Evolutionary conservation across 2,888 invertebrate species (phyloP), one percentile per base, ranked within the genome.

Genomic region (Drosophila niveifrons): DNA sequence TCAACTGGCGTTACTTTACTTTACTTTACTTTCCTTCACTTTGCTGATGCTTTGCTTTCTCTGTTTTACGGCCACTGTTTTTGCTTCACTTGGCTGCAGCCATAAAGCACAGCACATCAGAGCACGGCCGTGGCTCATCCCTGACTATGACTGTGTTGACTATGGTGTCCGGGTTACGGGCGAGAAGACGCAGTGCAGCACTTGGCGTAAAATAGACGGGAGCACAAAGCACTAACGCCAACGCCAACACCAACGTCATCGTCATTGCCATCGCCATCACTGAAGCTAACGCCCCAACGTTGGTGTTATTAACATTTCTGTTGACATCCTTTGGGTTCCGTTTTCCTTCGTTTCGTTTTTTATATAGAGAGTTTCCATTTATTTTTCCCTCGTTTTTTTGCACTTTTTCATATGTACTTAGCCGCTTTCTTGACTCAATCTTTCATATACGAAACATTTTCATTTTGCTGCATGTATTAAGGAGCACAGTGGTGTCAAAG

Each of bases 221-320:
- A 48, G 51, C 63, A 66, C 61, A 70, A 64, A 69, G 74, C 64
- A 15, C 17, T 51, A 72, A 46, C 66, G 34, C 29, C 51, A 57
- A 58, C 58, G 48, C 28, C 56, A 70, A 57, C 63, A 71, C 11
- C n/a, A 36, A n/a, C n/a, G 34, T 11, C 34, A 36, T 36, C 3
- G 28, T 15, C 56, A 68, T 36, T 62, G 34, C 23, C 58, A 57
- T 52, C 58, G 36, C 56, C 47, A 1, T n/a, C 36, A 28, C 17
- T 52, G 68, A 46, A 58, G 34, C 31, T 56, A 57, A 59, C 55
- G 50, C 56, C 52, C 34, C 58, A 70, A 58, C 66, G 73, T 63
- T 80, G 77, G 83, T 75, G 81, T 83, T 86, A 86, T 84, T 86
- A 84, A 83, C 80, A 83, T 86, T 83, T 84, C 74, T 86, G 84